Conservation (phyloP, 2,888 invertebrate species). For the Thera obeliscata region DNA sequence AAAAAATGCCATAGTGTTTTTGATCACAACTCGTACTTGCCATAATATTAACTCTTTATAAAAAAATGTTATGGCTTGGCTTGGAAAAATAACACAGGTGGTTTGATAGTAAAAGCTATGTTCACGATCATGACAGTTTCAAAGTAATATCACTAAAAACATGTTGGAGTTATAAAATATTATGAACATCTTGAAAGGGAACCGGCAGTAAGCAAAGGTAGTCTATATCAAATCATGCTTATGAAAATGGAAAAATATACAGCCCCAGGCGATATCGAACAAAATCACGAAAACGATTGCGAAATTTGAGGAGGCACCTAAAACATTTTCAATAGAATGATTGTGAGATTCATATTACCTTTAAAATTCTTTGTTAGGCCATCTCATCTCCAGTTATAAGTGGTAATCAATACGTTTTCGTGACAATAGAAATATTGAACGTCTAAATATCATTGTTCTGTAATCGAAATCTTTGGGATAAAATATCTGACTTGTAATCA, state of each 20-base stretch:
- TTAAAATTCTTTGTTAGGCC: slow-evolving; percentile 50
- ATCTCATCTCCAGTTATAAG: slow-evolving; percentile 45
- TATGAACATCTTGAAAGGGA: slow-evolving; percentile 6
- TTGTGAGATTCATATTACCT: slow-evolving; percentile 47
- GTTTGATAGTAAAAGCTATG: not conserved
- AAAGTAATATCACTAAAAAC: slow-evolving; percentile 1
- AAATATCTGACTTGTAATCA: slow-evolving; percentile 24
- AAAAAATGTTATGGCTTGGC: not conserved
- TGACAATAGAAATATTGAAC: slow-evolving; percentile 42
- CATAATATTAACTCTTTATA: too few species aligned
- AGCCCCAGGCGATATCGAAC: slow-evolving; percentile 26
- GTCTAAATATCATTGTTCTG: slow-evolving; percentile 40
- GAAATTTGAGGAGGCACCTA: slow-evolving; percentile 41
- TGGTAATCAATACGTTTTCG: slow-evolving; percentile 38
- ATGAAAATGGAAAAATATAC: slow-evolving; percentile 22
- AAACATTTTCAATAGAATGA: slow-evolving; percentile 42
- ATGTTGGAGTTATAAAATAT: slow-evolving; percentile 1
- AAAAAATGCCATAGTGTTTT: too few species aligned
- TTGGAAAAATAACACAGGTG: not conserved
- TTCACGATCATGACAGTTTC: not conserved
- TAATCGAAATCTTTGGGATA: slow-evolving; percentile 21
- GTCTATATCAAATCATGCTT: slow-evolving; percentile 31
- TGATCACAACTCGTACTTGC: too few species aligned
- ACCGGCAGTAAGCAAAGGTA: slow-evolving; percentile 8
- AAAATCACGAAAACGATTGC: slow-evolving; percentile 43